A percentile compares a stretch with the other conserved stretches of the same genome.
Conservation (phyloP, 1,140 invertebrate genomes). For the Sminthurides bifidus region DNA sequence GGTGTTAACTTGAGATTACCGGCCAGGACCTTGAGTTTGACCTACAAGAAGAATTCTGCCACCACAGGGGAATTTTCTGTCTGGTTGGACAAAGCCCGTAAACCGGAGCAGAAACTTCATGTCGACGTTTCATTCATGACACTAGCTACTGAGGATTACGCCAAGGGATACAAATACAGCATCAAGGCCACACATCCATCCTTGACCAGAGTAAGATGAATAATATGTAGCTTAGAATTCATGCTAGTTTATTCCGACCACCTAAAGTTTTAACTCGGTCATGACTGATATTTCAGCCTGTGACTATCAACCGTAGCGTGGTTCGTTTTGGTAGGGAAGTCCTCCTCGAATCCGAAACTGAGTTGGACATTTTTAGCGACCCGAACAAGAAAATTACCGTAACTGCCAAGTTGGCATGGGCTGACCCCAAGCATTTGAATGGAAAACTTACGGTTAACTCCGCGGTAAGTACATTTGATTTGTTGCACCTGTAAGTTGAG, state of each 20-base stretch:
- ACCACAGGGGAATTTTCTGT: background rate
- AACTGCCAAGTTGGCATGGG: background rate
- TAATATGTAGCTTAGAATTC: background rate
- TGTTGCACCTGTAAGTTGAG: background rate
- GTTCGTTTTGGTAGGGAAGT: background rate
- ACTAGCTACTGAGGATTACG: background rate
- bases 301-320: background rate
- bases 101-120: background rate
- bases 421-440: background rate
- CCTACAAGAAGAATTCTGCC: background rate
- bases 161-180: background rate
- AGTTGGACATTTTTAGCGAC: constrained; percentile 23
- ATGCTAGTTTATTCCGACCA: background rate
- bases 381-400: constrained; percentile 10
- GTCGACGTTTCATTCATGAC: background rate
- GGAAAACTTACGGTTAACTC: background rate
- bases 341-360: constrained; percentile 9
- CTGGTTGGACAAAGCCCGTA: background rate
- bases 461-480: background rate
- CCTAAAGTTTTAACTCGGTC: background rate
- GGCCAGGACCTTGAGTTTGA: background rate
- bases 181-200: background rate
- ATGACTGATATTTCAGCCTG: background rate
- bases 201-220: background rate
- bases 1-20: background rate